Base-by-base conservation (phyloP, 30 jellyfish, hydroid and myxozoan genomes). In the Aurelia aurita complex sp. Pacific region DNA sequence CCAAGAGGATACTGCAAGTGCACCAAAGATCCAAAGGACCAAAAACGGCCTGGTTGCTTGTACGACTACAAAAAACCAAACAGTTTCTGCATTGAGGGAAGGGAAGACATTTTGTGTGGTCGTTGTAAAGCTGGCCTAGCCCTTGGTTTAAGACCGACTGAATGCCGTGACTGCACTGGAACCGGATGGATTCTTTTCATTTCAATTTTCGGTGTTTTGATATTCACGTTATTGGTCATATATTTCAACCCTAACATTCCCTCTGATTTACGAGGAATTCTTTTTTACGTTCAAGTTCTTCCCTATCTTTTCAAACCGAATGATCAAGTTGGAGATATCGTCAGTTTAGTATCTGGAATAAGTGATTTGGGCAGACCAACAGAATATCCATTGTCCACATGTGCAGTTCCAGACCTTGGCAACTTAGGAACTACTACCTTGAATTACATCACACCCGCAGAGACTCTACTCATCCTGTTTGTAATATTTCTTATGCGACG, bases 1-100 rank as follows among this genome's bases (percentile, higher is more conserved):
- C 96, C 96, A 51, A 46, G 83, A 12, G 90, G 90, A 12, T 87
- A 87, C 76, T 87, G 96, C 81, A 34, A 67, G 13, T 87, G 96
- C 60, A 2, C 43, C 36, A 77, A 79, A 46, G 61, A 68, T 18
- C 6, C 59, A 19, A 77, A 79, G 53, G 61, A 68, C 32, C 50
- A 59, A 43, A 80, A 77, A 6, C 43, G 65, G 38, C 51, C 74
- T 64, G 94, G 94, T n/a, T 85, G 94, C 38, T 55, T 79, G 43
- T 87, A 73, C 68, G 86, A 87, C 34, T 68, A 73, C 55, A 69
- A 69, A 36, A 67, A 77, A 34, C 96, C 96, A 53, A 85, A 87
- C 75, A 64, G 71, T 19, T 87, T 71, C 53, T 87, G 96, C 67
- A 51, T 61, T 0, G 82, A 35, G 19, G 96, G 96, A n/a, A 66